Base-by-base conservation (phyloP, 2,888 invertebrate genomes). In the Eledona agricola region DNA sequence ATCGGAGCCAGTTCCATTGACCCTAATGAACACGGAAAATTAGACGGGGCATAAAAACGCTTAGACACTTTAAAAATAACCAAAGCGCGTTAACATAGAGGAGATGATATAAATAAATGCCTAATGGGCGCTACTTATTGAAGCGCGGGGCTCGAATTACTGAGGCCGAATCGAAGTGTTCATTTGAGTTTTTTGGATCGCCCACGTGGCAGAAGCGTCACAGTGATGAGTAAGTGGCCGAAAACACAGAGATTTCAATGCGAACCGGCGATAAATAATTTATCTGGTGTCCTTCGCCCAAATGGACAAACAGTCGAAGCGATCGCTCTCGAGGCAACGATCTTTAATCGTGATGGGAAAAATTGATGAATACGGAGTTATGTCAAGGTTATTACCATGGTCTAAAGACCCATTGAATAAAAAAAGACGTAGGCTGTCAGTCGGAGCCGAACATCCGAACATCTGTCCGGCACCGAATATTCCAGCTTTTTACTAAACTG, bases 1-100 rank as follows among this genome's bases (percentile, higher is more conserved):
- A 37, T 37, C 13, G 38, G 38, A 53, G 38, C 28, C 20, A 28
- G 38, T 47, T 58, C 51, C 60, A 58, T 58, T 64, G 64, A 64
- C 64, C 64, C 60, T 64, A 64, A 64, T 64, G 62, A 61, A 47
- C 23, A 26, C 26, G 49, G 54, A 57, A 57, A 56, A 55, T 25
- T 55, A 57, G 50, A 45, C 54, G 46, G 60, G 62, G 59, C 55
- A 55, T 54, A 53, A 35, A 52, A 46, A 34, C 25, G 38, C 46
- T 26, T 43, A 34, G 34, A 35, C 32, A 37, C 34, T 55, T 57
- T 51, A 22, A 50, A 56, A 56, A 55, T 51, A 58, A 51, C 56
- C 54, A 52, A 57, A 62, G 55, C 49, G 56, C 58, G 42, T 29
- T 58, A 54, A 51, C 51, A 13, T 20, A 43, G 34, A 29, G 29